Evolutionary conservation across 2,113 vertebrate genomes (phyloP), one percentile per base, ranked within the genome.

Genomic region (Channa argus): DNA sequence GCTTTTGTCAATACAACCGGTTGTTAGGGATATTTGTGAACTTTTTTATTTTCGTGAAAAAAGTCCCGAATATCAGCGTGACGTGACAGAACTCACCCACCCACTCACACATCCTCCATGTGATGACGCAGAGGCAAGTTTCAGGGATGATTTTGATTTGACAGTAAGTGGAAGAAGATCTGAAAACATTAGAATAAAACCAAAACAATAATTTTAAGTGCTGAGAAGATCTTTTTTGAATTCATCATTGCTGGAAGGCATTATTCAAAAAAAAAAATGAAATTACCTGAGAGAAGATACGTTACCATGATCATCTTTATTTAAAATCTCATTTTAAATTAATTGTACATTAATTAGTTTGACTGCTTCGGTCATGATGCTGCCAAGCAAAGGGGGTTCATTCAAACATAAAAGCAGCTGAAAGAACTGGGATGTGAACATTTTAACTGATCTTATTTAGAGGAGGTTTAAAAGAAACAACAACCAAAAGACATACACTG

Each of bases 101-200:
- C 8, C 9, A 34, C 45, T 74, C 52, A 49, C 15, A 49, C 47
- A 47, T 46, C 54, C 61, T 71, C 39, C 6, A 14, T 52, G 14
- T 10, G 5, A 3, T 46, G 46, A 53, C 5, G 39, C 52, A 43
- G 15, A 62, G 12, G 12, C 3, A 6, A 38, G 39, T 51, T 59
- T 79, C 62, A 49, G 36, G 15, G 41, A 24, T 1, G 15, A 13
- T 13, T 60, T 12, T 24, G 15, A 43, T 37, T 55, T 33, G 24
- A 33, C 52, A 52, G 38, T 46, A 61, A 61, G 73, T 64, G 11
- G 33, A 39, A 64, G 46, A 53, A 66, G 60, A 36, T 46, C 33
- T 45, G 33, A 54, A 62, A 68, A 47, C 12, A 41, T 43, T 0
- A 37, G 15, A 59, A 59, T 36, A 13, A 11, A 0, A 2, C 3